phyloP scores from a whole-genome alignment of 2,113 vertebrate species.

The Osmerus eperlanus region DNA sequence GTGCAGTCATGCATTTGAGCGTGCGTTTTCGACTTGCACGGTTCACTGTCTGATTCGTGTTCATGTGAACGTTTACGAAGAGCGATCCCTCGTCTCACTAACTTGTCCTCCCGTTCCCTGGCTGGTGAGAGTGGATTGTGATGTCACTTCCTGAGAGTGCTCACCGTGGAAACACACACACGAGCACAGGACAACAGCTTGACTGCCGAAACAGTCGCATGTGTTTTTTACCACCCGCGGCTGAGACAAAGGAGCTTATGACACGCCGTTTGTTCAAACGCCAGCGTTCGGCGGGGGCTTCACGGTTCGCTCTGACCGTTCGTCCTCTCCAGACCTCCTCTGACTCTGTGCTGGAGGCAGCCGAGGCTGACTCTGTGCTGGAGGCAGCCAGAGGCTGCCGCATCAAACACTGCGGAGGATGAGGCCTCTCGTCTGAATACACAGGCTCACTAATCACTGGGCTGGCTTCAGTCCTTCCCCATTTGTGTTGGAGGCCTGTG shows the following conservation, averaged over 20 bases:
- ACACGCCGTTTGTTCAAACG: slow-evolving; percentile 36
- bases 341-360: slow-evolving; percentile 33
- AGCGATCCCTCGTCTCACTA: no score
- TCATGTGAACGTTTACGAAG: no score
- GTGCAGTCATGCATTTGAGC: no score
- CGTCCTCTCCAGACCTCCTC: slow-evolving; percentile 39
- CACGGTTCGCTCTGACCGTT: slow-evolving; percentile 50
- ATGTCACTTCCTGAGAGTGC: slow-evolving; percentile 15
- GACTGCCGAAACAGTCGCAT: slow-evolving; percentile 45
- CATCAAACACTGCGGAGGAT: background rate
- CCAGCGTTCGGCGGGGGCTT: slow-evolving; percentile 35
- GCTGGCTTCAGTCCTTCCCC: no score
- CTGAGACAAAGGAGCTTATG: slow-evolving; percentile 46
- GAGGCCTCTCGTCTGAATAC: background rate
- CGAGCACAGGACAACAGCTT: slow-evolving; percentile 35
- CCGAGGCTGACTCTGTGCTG: no score
- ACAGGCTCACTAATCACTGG: background rate
- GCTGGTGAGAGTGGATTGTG: slow-evolving; percentile 11
- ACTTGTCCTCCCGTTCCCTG: slow-evolving; percentile 22
- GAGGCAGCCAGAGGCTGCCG: background rate
- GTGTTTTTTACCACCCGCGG: slow-evolving; percentile 38
- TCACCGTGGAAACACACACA: slow-evolving; percentile 50
- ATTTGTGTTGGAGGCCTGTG: background rate
- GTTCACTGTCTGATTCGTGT: no score
- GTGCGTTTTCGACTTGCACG: no score